Base-by-base conservation (phyloP, 2,888 invertebrate genomes). In the Calephelis perditalis region DNA sequence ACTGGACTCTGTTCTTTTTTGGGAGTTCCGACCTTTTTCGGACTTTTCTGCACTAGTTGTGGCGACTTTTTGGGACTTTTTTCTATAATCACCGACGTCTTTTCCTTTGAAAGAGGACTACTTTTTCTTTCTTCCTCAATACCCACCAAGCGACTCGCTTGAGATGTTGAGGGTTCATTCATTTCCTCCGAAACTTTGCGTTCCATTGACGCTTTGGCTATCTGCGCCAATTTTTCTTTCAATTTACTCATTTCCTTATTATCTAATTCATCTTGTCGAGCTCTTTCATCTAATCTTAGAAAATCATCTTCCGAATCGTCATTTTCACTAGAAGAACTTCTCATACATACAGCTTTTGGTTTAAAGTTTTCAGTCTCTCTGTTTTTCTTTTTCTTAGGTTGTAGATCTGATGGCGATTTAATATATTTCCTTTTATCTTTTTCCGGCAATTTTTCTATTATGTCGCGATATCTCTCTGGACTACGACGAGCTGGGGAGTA, bases 401-500 rank as follows among this genome's bases (percentile, higher is more conserved):
- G 76, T 26, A 85, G 68, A 57, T 84, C 84, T 0, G 89, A 88
- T 2, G 89, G 86, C 0, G 86, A 85, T 67, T 81, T 82, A 40
- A 86, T 86, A 68, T 91, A 91, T 75, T 91, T 88, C 49, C 90
- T 85, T 68, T 91, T 88, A 67, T 92, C 92, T 71, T 91, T 92
- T 63, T 91, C 92, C 0, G 92, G 91, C 54, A 91, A 73, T 65
- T 86, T 90, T 59, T 93, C 92, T 45, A 94, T 82, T 52, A 94
- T 92, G 65, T 94, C 94, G 37, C 89, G 91, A 74, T 95, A 94
- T 0, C 94, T 91, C 70, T 94, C 94, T 0, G 95, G 94, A 78
- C 94, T 92, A 12, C 93, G 91, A 3, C 93, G 88, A 0, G 94
- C 93, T 0, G 95, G 95, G 0, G 95, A 95, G 71, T 94, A 94